Conservation (phyloP, 2,113 vertebrate species). For the Hippopotamus amphibius region DNA sequence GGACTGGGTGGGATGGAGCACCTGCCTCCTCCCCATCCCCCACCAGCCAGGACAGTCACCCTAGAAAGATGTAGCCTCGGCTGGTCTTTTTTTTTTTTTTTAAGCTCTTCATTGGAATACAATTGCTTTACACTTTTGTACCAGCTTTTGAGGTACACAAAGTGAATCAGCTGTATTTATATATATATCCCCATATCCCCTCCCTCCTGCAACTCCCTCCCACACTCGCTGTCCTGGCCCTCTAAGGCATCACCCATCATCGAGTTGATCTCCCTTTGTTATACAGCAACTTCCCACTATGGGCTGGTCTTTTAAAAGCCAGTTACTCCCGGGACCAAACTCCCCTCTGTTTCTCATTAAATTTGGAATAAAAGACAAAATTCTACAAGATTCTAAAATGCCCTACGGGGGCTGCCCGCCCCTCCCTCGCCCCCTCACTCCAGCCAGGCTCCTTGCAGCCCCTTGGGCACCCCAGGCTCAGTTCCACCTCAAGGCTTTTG, state of each 20-base stretch:
- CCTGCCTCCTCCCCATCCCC: neutral
- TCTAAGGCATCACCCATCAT: too few species aligned
- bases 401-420: neutral
- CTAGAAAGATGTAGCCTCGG: neutral
- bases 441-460: neutral
- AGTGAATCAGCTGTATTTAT: too few species aligned
- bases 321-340: neutral
- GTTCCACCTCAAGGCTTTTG: neutral
- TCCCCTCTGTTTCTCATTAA: neutral
- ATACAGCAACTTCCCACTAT: too few species aligned
- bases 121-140: too few species aligned
- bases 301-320: neutral
- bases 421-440: accelerated
- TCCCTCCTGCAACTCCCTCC: too few species aligned
- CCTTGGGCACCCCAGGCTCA: neutral
- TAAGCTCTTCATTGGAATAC: too few species aligned
- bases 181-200: too few species aligned
- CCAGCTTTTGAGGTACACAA: too few species aligned
- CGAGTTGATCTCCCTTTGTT: too few species aligned
- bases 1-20: neutral
- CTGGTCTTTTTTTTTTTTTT: neutral
- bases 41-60: neutral
- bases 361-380: neutral
- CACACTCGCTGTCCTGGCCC: too few species aligned
- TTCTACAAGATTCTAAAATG: neutral